phyloP scores from a whole-genome alignment of 2,888 invertebrate genomes.

The Corythucha ciliata region DNA sequence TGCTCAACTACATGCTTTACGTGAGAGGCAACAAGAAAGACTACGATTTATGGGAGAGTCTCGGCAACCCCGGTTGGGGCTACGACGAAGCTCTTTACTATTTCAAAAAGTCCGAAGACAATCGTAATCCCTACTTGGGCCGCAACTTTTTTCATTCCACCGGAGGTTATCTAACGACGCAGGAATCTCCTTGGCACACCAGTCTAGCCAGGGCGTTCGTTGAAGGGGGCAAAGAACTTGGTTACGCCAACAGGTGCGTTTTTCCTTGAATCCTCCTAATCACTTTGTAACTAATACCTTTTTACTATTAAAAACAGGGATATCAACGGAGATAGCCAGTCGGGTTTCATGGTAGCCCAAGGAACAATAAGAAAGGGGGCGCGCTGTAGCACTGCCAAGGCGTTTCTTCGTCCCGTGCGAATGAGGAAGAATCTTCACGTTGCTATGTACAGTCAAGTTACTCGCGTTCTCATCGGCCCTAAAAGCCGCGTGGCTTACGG shows the following conservation, averaged over 20 bases:
- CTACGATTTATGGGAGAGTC: slow-evolving; percentile 79
- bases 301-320: background rate
- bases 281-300: no score
- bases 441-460: slow-evolving; percentile 67
- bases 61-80: slow-evolving; percentile 84
- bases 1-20: slow-evolving; percentile 87
- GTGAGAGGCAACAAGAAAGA: slow-evolving; percentile 79
- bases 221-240: slow-evolving; percentile 71
- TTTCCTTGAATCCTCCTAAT: no score
- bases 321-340: slow-evolving; percentile 52
- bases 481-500: slow-evolving; percentile 68
- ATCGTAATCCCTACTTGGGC: slow-evolving; percentile 71
- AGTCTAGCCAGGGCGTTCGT: slow-evolving; percentile 73
- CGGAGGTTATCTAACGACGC: slow-evolving; percentile 73
- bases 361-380: slow-evolving; percentile 68
- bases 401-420: slow-evolving; percentile 71
- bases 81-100: slow-evolving; percentile 68
- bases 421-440: slow-evolving; percentile 74
- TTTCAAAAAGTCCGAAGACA: slow-evolving; percentile 87
- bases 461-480: slow-evolving; percentile 43
- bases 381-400: slow-evolving; percentile 80
- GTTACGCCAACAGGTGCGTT: slow-evolving; percentile 76
- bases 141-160: slow-evolving; percentile 68
- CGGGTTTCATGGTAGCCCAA: slow-evolving; percentile 84
- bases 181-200: slow-evolving; percentile 79